phyloP scores from a whole-genome alignment of 1,140 invertebrate genomes.

The Drosophila pruinosa region DNA sequence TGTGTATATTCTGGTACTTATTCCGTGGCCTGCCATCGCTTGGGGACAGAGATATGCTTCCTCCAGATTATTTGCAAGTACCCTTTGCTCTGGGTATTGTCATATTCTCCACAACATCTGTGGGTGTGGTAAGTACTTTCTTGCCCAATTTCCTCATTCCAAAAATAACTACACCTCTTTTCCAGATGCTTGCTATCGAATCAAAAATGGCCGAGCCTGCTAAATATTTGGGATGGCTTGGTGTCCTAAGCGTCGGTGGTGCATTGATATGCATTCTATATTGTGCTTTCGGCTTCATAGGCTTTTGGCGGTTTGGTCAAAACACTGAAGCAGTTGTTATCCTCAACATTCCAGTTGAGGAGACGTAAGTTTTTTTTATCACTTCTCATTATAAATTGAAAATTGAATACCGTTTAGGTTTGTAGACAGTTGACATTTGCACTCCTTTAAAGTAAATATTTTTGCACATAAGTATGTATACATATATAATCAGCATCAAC shows the following conservation, averaged over 20 bases:
- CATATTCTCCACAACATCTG: slow-evolving; percentile 38
- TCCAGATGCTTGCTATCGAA: slow-evolving; percentile 51
- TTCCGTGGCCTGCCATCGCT: slow-evolving; percentile 24
- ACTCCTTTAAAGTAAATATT: too few species aligned
- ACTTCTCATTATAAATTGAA: too few species aligned
- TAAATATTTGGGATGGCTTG: slow-evolving; percentile 36
- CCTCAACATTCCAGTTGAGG: slow-evolving; percentile 34
- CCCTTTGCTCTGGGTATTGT: slow-evolving; percentile 40
- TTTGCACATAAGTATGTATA: too few species aligned
- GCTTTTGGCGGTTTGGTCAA: slow-evolving; percentile 46
- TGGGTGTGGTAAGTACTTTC: slow-evolving; percentile 51
- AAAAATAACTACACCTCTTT: not conserved
- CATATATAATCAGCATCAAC: too few species aligned
- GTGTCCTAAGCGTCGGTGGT: slow-evolving; percentile 4
- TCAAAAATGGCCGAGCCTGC: slow-evolving; percentile 33
- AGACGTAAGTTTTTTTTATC: slow-evolving; percentile 29
- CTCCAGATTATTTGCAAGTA: not conserved
- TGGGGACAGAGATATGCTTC: slow-evolving; percentile 9
- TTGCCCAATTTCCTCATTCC: not conserved
- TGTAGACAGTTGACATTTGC: too few species aligned
- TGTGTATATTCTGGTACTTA: slow-evolving; percentile 36
- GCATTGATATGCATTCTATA: slow-evolving; percentile 8
- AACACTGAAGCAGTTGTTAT: slow-evolving; percentile 5
- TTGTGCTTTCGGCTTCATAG: slow-evolving; percentile 29
- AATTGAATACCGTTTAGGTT: too few species aligned